These are phyloP conservation scores for Buceros bicornis DNA, from an alignment of 2,797 vertebrate species.

Conservation along the genomic window DNA sequence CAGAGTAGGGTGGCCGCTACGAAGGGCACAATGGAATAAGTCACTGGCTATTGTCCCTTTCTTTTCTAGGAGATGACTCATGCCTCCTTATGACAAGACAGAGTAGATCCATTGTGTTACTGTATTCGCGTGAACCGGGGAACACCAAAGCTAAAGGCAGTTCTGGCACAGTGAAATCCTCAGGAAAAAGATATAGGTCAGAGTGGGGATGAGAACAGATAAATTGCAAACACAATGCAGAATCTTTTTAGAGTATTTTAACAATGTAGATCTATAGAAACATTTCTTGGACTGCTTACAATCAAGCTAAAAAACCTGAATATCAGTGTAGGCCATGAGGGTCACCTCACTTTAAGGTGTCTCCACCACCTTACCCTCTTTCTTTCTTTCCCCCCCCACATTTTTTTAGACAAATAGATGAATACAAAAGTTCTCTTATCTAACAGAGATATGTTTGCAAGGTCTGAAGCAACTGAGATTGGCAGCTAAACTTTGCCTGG, in stretches of 20 bases:
- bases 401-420: neutral
- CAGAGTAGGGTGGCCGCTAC: neutral
- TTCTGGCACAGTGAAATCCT: neutral
- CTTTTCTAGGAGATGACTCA: neutral
- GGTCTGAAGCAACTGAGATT: neutral
- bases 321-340: neutral
- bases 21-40: neutral
- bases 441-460: neutral
- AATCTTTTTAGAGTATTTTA: neutral
- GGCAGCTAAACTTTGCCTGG: neutral
- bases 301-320: neutral
- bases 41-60: constrained; percentile 2
- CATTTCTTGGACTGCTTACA: neutral
- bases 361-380: neutral
- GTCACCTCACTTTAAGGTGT: neutral
- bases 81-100: neutral
- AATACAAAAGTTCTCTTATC: neutral
- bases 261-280: neutral
- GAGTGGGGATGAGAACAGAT: neutral
- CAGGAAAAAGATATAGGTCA: neutral
- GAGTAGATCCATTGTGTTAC: neutral
- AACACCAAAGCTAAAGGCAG: neutral
- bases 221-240: neutral
- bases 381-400: neutral
- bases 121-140: neutral